Conservation (phyloP, 2,113 vertebrate genomes). For the Cricetomys ansorgei region DNA sequence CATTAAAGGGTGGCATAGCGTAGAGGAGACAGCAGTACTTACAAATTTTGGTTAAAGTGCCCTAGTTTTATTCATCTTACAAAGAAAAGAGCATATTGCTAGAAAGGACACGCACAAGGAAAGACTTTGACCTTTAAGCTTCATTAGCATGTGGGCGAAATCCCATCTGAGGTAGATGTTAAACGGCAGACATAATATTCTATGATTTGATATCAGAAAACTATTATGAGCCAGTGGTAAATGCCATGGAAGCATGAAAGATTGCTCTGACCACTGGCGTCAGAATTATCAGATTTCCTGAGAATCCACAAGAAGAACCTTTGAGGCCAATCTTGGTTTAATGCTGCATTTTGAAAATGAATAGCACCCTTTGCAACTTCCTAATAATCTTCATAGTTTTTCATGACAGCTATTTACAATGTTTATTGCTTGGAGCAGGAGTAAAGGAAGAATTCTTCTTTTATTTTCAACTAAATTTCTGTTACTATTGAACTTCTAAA, state of each 20-base stretch:
- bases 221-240: not conserved
- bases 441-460: not conserved
- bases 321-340: not conserved
- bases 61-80: conserved; percentile 17
- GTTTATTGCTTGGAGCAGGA: conserved; percentile 25
- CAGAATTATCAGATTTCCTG: not conserved
- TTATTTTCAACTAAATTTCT: conserved; percentile 7
- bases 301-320: not conserved
- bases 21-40: not conserved
- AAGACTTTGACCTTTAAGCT: not conserved
- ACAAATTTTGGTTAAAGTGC: not conserved
- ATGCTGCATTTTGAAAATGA: not conserved
- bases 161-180: not conserved
- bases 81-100: not conserved
- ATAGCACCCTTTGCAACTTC: not conserved
- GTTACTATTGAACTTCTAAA: not conserved
- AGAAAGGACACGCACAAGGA: not conserved
- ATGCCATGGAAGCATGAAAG: not conserved
- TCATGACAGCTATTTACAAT: not conserved
- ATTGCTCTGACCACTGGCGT: not conserved
- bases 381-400: conserved; percentile 26
- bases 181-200: not conserved
- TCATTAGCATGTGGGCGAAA: not conserved
- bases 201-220: conserved; percentile 37
- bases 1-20: not conserved